phyloP scores from a whole-genome alignment of 1,140 invertebrate species.

The Drosophila pandora region DNA sequence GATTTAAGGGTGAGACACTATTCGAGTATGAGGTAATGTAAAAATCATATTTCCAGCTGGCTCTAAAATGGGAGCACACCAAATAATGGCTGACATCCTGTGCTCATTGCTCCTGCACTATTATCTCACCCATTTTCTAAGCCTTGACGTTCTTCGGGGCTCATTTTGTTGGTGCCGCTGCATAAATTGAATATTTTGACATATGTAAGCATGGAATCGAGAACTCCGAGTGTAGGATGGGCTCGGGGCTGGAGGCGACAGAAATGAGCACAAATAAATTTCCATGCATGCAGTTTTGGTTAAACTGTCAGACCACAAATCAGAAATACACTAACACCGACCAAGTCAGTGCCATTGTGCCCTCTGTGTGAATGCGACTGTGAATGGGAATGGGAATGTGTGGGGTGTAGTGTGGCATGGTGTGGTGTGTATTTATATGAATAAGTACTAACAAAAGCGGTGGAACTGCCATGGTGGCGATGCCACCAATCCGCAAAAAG shows the following conservation, averaged over 20 bases:
- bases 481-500: slow-evolving; percentile 16
- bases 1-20: background rate
- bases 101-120: slow-evolving; percentile 24
- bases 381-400: background rate
- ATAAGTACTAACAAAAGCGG: slow-evolving; percentile 69
- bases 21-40: background rate
- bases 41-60: background rate
- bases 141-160: slow-evolving; percentile 46
- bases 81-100: slow-evolving; percentile 50
- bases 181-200: slow-evolving; percentile 83
- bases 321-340: slow-evolving; percentile 77
- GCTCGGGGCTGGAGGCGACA: slow-evolving; percentile 30
- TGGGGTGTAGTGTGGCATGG: background rate
- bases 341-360: slow-evolving; percentile 29
- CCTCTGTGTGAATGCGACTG: background rate
- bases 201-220: slow-evolving; percentile 71
- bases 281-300: slow-evolving; percentile 79
- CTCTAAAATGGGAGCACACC: slow-evolving; percentile 2
- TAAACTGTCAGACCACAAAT: slow-evolving; percentile 82
- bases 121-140: slow-evolving; percentile 24
- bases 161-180: slow-evolving; percentile 76
- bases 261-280: slow-evolving; percentile 82
- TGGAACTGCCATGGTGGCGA: slow-evolving; percentile 32
- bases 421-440: slow-evolving; percentile 57
- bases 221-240: slow-evolving; percentile 18